Evolutionary conservation across 2,888 invertebrate species (phyloP), one percentile per base, ranked within the genome.

Genomic region (Hybos culiciformis): DNA sequence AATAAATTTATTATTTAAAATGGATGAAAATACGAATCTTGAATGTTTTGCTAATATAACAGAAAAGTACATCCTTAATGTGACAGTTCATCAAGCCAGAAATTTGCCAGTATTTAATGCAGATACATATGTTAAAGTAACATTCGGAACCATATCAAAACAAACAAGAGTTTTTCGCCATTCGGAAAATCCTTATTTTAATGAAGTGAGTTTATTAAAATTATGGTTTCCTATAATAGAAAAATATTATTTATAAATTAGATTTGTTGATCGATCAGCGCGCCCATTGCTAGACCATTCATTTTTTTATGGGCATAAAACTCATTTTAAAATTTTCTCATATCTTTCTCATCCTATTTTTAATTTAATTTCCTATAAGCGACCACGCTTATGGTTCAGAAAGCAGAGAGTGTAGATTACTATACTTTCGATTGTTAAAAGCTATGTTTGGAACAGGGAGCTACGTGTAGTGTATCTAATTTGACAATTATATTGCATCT

Each of bases 1-100:
- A 26, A 5, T 4, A 5, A 12, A 26, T 26, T 26, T 12, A 26
- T 7, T 5, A 26, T 26, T 26, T 5, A 26, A 26, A 26, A 5
- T 5, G 9, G 12, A 5, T 26, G 12, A 5, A 6, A 26, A 26
- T 26, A 26, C 3, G 26, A 26, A 3, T 4, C 9, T 4, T 3
- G 7, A 63, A 45, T 67, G 66, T 44, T 63, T 64, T 41, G 51
- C 55, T 5, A 59, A 60, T 29, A 47, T 59, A 1, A 45, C 50
- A 4, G 67, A 70, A 50, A 63, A 65, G 17, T 74, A 71, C 57
- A 61, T 83, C 59, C 65, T 83, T 46, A 75, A 75, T 48, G 67
- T 81, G 2, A 75, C 77, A 8, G 64, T 83, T 24, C 63, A 82
- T 38, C 82, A 83, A 63, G 82, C 77, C 0, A 71, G 71, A 41